Percentiles rank a stretch among this genome's conserved stretches.
These are phyloP conservation scores for Sesia bembeciformis DNA, from an alignment of 2,888 invertebrate genomes.

Conservation along the genomic window DNA sequence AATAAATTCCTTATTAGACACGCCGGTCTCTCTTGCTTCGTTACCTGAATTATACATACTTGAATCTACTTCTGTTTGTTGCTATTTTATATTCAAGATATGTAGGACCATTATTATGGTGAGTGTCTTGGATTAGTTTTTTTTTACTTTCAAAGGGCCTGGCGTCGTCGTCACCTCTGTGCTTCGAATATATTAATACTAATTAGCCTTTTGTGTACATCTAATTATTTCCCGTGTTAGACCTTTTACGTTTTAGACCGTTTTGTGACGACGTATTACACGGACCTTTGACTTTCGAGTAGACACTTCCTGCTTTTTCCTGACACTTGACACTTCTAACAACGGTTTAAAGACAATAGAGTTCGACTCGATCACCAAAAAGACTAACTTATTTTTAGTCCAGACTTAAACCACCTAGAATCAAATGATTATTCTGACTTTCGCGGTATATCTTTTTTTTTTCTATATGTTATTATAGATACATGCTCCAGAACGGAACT, in stretches of 20 bases:
- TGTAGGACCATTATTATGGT: constrained; percentile 37
- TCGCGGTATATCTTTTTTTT: too few relatives aligned
- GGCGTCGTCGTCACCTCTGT: constrained; percentile 35
- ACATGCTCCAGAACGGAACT: too few relatives aligned
- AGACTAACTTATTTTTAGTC: too few relatives aligned
- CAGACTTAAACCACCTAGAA: too few relatives aligned
- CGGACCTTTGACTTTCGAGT: constrained; percentile 10
- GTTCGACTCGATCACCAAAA: too few relatives aligned
- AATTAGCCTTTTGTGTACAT: constrained; percentile 39
- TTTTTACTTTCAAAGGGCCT: constrained; percentile 27
- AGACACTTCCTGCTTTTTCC: constrained; percentile 18
- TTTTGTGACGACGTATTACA: constrained; percentile 18
- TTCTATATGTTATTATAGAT: too few relatives aligned
- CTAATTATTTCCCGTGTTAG: constrained; percentile 28
- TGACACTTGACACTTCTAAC: too few relatives aligned
- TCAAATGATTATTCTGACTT: too few relatives aligned
- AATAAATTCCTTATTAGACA: constrained; percentile 49
- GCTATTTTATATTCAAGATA: constrained; percentile 59
- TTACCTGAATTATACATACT: constrained; percentile 11
- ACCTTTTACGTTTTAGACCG: constrained; percentile 13
- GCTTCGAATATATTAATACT: constrained; percentile 57
- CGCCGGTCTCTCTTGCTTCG: constrained; percentile 42
- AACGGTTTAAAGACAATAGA: too few relatives aligned
- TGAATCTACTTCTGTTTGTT: constrained; percentile 21
- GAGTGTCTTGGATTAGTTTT: constrained; percentile 36